Evolutionary conservation across 2,888 invertebrate species (phyloP), one percentile per base, ranked within the genome.

Genomic region (Platerodrilus igneus): DNA sequence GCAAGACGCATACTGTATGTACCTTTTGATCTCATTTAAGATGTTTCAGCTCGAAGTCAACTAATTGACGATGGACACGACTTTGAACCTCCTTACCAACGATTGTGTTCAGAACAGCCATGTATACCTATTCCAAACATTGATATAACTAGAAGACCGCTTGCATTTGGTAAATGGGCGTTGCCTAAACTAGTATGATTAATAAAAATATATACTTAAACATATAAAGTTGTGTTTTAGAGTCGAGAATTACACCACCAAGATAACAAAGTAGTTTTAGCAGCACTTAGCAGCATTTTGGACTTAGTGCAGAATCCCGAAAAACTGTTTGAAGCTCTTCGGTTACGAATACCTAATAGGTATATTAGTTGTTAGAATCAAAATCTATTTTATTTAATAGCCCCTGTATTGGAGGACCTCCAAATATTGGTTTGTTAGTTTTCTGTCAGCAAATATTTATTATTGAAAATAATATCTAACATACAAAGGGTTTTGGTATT

Each of bases 271-370:
- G 52, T 62, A 4, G 62, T 66, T 2, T 54, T 66, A 35, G 62
- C 64, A 50, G 69, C 71, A n/a, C 46, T 73, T 3, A 61, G 62
- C n/a, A 68, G 63, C 14, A 56, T 74, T 20, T 56, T 57, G 3
- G 72, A 74, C 47, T 41, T 73, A 14, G 45, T 68, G 7, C 64
- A 69, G 20, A 63, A 71, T 56, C 70, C 74, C 2, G 71, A 72
- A 56, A 60, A 61, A 53, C 63, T 63, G 33, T 64, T 60, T 25
- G 67, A 70, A 55, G 71, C 70, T 5, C 55, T 73, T 1, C 47
- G 56, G 25, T 51, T 71, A 2, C 52, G 58, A 45, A 59, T 74
- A 33, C 60, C 68, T 6, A 66, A 67, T 38, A 64, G 66, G 68
- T 69, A 49, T 13, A n/a, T 8, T 18, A 19, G 20, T 3, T 19